Percentiles rank a stretch among this genome's conserved stretches.
These are phyloP conservation scores for Rana temporaria DNA, from an alignment of 2,113 vertebrate genomes.

Conservation along the genomic window DNA sequence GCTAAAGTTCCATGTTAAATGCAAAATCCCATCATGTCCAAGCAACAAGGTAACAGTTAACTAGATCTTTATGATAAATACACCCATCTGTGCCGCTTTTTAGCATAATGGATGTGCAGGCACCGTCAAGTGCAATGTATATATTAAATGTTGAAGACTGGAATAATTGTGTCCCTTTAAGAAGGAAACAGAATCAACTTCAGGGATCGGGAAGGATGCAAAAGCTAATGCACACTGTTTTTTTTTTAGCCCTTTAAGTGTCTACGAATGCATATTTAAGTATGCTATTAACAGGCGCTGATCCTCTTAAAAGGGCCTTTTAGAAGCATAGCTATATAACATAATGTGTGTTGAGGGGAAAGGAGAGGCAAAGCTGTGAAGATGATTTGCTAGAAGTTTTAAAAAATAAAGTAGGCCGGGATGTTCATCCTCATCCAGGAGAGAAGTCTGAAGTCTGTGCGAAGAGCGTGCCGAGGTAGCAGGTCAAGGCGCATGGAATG, in stretches of 20 bases:
- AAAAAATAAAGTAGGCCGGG: background rate
- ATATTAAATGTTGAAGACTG: too few relatives aligned
- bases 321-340: constrained; percentile 20
- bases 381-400: constrained; percentile 13
- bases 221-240: constrained; percentile 37
- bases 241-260: constrained; percentile 51
- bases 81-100: too few relatives aligned
- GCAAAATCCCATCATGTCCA: too few relatives aligned
- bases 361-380: background rate
- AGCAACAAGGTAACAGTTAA: too few relatives aligned
- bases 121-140: too few relatives aligned
- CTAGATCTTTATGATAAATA: too few relatives aligned
- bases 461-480: too few relatives aligned
- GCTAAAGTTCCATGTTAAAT: too few relatives aligned
- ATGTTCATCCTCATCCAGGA: too few relatives aligned
- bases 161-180: constrained; percentile 42
- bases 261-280: constrained; percentile 51
- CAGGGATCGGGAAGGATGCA: constrained; percentile 59
- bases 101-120: too few relatives aligned
- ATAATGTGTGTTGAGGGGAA: constrained; percentile 23
- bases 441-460: too few relatives aligned
- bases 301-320: constrained; percentile 49
- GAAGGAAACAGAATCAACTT: constrained; percentile 70
- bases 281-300: constrained; percentile 42
- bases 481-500: too few relatives aligned